Conservation (phyloP, 2,797 vertebrate genomes). For the Enteromius radiatus region DNA sequence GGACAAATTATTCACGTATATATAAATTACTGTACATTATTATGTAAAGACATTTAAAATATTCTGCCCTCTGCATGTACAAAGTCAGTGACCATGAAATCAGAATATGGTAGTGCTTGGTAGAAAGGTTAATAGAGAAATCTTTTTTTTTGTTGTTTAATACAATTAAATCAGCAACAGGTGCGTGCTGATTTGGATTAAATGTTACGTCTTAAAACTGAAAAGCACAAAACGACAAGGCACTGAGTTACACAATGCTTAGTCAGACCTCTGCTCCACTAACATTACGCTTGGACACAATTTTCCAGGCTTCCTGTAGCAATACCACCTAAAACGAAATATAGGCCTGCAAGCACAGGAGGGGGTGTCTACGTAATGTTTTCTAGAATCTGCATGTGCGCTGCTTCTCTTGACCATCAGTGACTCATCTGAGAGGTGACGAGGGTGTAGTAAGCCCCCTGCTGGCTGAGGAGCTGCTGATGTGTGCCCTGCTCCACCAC, state of each 20-base stretch:
- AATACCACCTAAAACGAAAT: not conserved
- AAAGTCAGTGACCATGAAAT: not conserved
- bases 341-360: not conserved
- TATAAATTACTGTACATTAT: slow-evolving; percentile 26
- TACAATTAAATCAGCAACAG: slow-evolving; percentile 10
- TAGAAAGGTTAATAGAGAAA: not conserved
- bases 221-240: not conserved
- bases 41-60: not conserved
- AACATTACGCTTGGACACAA: not conserved
- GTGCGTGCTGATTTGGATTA: not conserved
- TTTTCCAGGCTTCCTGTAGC: not conserved
- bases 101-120: slow-evolving; percentile 29
- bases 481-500: slow-evolving; percentile 88
- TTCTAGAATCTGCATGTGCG: not conserved
- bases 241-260: not conserved
- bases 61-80: not conserved
- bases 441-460: slow-evolving; percentile 86
- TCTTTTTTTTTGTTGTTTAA: not conserved
- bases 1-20: not conserved
- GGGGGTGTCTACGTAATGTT: not conserved
- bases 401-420: not conserved
- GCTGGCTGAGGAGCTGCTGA: slow-evolving; percentile 87
- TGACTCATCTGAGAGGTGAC: slow-evolving; percentile 83
- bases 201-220: not conserved
- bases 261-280: not conserved